Percentiles rank a stretch among this genome's conserved stretches.
phyloP scores from a whole-genome alignment of 1,140 invertebrate genomes.

The Drosophila neocordata region DNA sequence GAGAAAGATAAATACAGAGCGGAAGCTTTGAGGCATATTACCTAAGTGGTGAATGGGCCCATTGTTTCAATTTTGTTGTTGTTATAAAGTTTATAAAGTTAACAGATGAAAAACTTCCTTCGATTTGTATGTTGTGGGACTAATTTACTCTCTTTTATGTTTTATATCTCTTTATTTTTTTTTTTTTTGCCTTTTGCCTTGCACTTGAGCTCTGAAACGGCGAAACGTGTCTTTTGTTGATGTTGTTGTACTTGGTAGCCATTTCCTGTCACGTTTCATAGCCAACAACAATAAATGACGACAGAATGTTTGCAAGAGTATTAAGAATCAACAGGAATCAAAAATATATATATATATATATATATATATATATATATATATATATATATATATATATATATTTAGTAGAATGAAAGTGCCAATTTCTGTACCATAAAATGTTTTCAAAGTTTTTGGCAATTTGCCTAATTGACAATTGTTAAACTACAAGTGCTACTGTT shows the following conservation, averaged over 20 bases:
- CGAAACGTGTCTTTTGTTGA: not conserved
- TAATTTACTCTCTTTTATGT: not conserved
- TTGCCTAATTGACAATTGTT: slow-evolving; percentile 5
- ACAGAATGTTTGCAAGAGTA: slow-evolving; percentile 16
- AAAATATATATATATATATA: not conserved
- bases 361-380: not conserved
- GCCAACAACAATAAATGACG: slow-evolving; percentile 16
- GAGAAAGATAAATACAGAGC: no score
- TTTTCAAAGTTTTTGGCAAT: slow-evolving; percentile 1
- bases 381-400: not conserved
- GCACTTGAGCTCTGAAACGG: slow-evolving; percentile 17
- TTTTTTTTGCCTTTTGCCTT: slow-evolving; percentile 12
- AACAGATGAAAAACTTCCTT: not conserved
- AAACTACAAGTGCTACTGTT: not conserved
- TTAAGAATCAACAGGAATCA: not conserved
- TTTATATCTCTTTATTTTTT: not conserved
- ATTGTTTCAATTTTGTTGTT: not conserved
- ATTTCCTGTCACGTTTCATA: slow-evolving; percentile 46
- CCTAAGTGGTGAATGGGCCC: not conserved
- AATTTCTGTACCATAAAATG: not conserved
- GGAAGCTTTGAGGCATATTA: not conserved
- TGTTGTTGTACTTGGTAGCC: slow-evolving; percentile 14
- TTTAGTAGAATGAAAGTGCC: not conserved
- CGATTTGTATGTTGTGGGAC: slow-evolving; percentile 22
- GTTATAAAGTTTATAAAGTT: not conserved